Base-by-base conservation (phyloP, 2,888 invertebrate genomes). In the Diadegma fenestrale region DNA sequence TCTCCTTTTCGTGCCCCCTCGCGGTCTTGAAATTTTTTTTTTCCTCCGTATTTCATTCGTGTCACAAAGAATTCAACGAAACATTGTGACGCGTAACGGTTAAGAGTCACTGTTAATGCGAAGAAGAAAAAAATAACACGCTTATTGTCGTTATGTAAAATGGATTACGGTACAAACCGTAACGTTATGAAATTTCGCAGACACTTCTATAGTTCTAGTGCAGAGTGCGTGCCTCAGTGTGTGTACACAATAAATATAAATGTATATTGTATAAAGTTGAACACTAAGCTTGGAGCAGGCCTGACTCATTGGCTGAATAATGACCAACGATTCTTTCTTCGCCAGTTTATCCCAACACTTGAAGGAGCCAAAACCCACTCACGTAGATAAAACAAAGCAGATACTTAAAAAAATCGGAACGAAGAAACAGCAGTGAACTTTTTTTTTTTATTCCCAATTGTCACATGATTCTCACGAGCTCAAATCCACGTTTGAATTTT, bases 141-240 rank as follows among this genome's bases (percentile, higher is more conserved):
- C 63, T 76, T 72, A 85, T 85, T 85, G 79, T 85, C 79, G 71
- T 89, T 88, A 87, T 87, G 87, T 86, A 88, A 89, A 83, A 80
- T 83, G 80, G 73, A 87, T 89, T 89, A 87, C 88, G 87, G 87
- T 80, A 80, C 61, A 82, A 71, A 80, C 76, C 84, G 73, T 81
- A 83, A 71, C 86, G 87, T 89, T 88, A 88, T 88, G 87, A 88
- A 88, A 88, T 85, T 80, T 89, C 69, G 80, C 84, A 84, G 69
- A 54, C 45, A 73, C 41, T 54, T 63, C 71, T 58, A 37, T 1
- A 72, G 76, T 48, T 48, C 26, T 33, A 26, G 30, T 43, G 37
- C 22, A 64, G 41, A 33, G 48, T 43, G 37, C 63, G 26, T 64
- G 37, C 22, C 26, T 41, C 12, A 51, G 10, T 71, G 26, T 22